These are phyloP conservation scores for Peromyscus aztecus DNA, from an alignment of 2,797 vertebrate genomes.

Conservation along the genomic window DNA sequence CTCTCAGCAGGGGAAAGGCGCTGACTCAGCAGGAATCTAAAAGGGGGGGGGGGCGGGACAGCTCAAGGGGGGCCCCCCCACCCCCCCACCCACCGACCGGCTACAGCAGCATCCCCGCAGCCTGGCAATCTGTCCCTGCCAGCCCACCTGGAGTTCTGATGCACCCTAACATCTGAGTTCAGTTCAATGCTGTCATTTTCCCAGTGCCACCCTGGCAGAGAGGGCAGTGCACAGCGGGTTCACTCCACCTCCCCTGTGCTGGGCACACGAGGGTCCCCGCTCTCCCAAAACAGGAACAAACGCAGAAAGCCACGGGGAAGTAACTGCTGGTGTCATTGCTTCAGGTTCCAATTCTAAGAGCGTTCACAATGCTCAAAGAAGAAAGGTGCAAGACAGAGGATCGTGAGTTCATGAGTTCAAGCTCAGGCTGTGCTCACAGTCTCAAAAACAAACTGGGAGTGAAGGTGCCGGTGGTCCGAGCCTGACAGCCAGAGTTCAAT, in stretches of 20 bases:
- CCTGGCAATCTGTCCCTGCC: neutral
- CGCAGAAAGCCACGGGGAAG: neutral
- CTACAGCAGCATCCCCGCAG: neutral
- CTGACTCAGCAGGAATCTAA: neutral
- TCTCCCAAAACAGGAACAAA: neutral
- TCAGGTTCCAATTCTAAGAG: neutral
- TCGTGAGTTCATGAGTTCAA: neutral
- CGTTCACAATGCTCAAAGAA: too few species aligned
- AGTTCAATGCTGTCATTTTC: neutral
- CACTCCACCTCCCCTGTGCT: too few species aligned
- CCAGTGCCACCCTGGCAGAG: neutral
- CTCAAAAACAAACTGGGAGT: neutral
- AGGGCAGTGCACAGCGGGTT: neutral
- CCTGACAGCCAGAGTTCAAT: neutral
- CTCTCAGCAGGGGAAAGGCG: neutral
- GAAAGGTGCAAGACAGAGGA: too few species aligned
- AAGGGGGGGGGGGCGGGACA: fast-evolving
- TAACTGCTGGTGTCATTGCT: neutral
- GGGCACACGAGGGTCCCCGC: too few species aligned
- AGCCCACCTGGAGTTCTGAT: too few species aligned
- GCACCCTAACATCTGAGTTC: neutral
- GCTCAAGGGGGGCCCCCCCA: neutral
- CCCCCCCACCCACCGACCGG: too few species aligned
- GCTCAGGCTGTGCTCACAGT: neutral
- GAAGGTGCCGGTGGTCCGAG: neutral